phyloP scores from a whole-genome alignment of 1,140 invertebrate species.

The Nasonia giraulti region DNA sequence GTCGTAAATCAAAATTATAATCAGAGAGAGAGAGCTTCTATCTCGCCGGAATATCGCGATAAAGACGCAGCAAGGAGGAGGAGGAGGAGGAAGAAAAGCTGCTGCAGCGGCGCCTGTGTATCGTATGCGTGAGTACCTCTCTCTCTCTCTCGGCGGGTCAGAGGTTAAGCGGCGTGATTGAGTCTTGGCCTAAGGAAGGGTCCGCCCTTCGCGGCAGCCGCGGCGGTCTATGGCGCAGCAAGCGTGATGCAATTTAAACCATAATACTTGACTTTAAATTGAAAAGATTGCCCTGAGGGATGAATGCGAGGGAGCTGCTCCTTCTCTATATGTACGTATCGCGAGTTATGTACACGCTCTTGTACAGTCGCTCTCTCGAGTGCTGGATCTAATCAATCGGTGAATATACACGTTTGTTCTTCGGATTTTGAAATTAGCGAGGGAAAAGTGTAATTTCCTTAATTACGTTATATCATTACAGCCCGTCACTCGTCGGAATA shows the following conservation, averaged over 20 bases:
- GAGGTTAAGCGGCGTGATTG: conserved; percentile 75
- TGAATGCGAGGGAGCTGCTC: conserved; percentile 68
- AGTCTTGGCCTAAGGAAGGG: conserved; percentile 68
- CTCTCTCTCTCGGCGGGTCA: conserved; percentile 58
- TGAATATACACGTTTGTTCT: too few relatives aligned
- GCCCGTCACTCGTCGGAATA: too few relatives aligned
- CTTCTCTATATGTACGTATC: background rate
- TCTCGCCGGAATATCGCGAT: background rate
- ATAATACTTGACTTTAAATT: conserved; percentile 76
- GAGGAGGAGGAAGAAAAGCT: background rate
- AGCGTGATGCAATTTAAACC: conserved; percentile 75
- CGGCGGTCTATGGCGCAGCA: conserved; percentile 59
- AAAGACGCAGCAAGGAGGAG: background rate
- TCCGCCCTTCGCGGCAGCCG: conserved; percentile 62
- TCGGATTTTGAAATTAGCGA: too few relatives aligned
- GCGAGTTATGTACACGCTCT: background rate
- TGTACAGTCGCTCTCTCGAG: background rate
- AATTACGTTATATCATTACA: too few relatives aligned
- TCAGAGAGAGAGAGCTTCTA: background rate
- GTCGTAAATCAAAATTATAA: conserved; percentile 5
- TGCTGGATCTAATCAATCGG: too few relatives aligned
- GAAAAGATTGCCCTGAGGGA: conserved; percentile 74
- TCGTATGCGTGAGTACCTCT: conserved; percentile 55
- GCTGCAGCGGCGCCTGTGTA: conserved; percentile 47
- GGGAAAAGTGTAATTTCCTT: too few relatives aligned